phyloP scores from a whole-genome alignment of 2,113 vertebrate species.

The Scomber scombrus region DNA sequence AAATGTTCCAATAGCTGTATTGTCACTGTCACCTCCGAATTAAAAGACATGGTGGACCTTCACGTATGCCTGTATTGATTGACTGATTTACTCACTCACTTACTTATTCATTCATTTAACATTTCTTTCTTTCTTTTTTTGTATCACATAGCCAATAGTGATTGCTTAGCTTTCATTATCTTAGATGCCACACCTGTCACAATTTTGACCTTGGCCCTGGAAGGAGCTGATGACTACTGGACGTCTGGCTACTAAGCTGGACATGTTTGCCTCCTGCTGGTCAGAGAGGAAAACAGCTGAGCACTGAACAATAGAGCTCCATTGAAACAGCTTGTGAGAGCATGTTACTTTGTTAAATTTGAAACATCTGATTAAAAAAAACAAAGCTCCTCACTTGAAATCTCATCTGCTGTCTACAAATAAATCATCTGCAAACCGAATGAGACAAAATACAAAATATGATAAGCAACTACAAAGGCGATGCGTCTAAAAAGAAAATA shows the following conservation, averaged over 20 bases:
- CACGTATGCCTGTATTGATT: background rate
- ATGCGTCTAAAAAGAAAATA: too few relatives aligned
- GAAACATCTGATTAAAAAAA: too few relatives aligned
- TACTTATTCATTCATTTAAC: too few relatives aligned
- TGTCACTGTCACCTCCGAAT: too few relatives aligned
- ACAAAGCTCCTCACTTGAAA: too few relatives aligned
- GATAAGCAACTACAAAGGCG: background rate
- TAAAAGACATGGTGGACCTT: background rate
- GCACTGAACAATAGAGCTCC: background rate
- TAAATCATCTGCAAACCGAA: background rate
- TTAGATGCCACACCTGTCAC: too few relatives aligned
- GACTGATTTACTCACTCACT: too few relatives aligned
- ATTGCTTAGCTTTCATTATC: background rate
- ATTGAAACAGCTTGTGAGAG: background rate
- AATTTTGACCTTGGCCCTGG: background rate
- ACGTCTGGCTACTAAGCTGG: conserved; percentile 1
- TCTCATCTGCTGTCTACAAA: too few relatives aligned
- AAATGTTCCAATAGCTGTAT: background rate
- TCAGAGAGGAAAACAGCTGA: background rate
- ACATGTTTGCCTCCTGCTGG: conserved; percentile 66
- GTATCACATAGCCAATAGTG: background rate
- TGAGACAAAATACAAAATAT: background rate
- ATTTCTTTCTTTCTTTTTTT: background rate
- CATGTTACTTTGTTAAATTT: background rate
- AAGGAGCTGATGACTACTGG: background rate